Percentiles rank a stretch among this genome's conserved stretches.
Evolutionary conservation across 2,113 vertebrate species (phyloP).

Genomic region (Prolemur simus): DNA sequence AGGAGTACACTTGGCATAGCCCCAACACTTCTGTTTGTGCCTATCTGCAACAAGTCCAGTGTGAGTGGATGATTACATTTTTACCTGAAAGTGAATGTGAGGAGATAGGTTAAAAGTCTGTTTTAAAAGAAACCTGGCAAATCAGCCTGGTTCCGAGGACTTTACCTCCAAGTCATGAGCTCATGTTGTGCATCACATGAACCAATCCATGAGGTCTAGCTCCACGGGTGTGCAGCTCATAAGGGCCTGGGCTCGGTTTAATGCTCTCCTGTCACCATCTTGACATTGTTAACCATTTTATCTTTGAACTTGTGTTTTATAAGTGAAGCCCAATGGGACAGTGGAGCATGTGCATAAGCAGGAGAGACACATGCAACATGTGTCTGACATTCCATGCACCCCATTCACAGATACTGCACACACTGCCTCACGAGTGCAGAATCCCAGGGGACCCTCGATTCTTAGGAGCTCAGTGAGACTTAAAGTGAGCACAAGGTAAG

Average conservation of each 20-base stretch:
- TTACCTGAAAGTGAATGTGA: not conserved
- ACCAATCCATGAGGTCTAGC: not conserved
- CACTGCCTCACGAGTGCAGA: rapidly evolving
- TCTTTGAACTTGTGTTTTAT: not conserved
- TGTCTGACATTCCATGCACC: not conserved
- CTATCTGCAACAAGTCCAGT: not conserved
- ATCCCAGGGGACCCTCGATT: not conserved
- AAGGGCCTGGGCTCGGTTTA: not conserved
- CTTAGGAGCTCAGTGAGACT: not conserved
- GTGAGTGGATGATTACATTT: not conserved
- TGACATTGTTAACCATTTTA: not conserved
- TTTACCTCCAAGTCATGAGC: not conserved
- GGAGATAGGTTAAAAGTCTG: not conserved
- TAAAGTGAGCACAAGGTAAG: not conserved
- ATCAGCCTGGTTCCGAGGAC: not conserved
- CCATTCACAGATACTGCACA: not conserved
- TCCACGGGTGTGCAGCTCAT: not conserved
- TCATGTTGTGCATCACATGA: not conserved
- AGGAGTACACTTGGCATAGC: not conserved
- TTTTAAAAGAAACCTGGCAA: not conserved
- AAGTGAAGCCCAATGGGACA: not conserved
- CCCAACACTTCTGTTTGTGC: not conserved
- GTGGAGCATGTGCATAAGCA: rapidly evolving
- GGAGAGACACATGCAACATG: not conserved
- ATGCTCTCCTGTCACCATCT: not conserved